Evolutionary conservation across 2,888 invertebrate genomes (phyloP), one percentile per base, ranked within the genome.

Genomic region (Hyppa rectilinea): DNA sequence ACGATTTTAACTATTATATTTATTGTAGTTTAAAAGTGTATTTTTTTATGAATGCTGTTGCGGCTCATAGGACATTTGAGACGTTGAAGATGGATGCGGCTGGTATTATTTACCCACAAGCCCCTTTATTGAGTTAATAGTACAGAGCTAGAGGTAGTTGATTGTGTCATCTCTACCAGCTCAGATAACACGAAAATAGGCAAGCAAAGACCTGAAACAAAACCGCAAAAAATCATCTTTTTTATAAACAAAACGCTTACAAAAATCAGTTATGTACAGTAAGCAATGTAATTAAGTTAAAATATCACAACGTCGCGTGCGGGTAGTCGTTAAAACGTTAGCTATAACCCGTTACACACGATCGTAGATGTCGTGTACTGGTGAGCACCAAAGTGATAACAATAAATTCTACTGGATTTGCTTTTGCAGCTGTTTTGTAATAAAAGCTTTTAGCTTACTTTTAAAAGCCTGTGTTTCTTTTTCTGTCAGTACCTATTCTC

Each of bases 271-370:
- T 55, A 50, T 47, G 69, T 76, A 58, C 64, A 66, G 69, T 70
- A 63, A 75, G 74, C 73, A 73, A 78, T 66, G 82, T 75, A 85
- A 85, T 85, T 85, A 83, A 70, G 64, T 83, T 73, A 72, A 85
- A 84, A 83, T 78, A 82, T 82, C 71, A 78, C 64, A 23, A 23
- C 52, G 58, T 85, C 55, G 84, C 85, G 80, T 84, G 85, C 74
- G 75, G 69, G 58, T n/a, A 70, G 63, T 78, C 82, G 75, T 84
- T 81, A 85, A 67, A 76, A 53, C 50, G 69, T 70, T 38, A 58
- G 60, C 65, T 65, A 63, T 64, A 84, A 81, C 85, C 85, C 84
- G 83, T 83, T 83, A 77, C 50, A 67, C 70, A 81, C 72, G 60
- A 75, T 63, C 77, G 52, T 71, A 75, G 68, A 62, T 65, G 80